phyloP scores from a whole-genome alignment of 2,797 vertebrate species.

The Platalea minor region DNA sequence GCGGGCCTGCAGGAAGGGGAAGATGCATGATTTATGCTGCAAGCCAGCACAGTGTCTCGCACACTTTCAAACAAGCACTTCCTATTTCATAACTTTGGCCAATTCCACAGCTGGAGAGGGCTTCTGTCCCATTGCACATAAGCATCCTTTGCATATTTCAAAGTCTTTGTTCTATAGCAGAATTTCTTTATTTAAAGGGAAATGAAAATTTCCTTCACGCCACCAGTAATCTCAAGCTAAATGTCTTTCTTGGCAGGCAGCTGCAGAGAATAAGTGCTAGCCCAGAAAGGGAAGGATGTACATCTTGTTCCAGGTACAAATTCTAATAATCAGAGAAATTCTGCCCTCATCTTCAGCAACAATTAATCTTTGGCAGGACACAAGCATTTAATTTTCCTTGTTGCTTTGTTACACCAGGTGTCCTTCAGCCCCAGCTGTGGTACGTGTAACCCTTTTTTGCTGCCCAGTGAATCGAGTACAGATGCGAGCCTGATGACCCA shows the following conservation, averaged over 20 bases:
- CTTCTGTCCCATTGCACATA: not conserved
- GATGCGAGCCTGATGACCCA: not conserved
- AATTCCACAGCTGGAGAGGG: conserved; percentile 35
- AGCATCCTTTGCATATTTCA: not conserved
- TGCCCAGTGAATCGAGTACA: not conserved
- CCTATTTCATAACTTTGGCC: conserved; percentile 23
- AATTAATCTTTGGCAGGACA: not conserved
- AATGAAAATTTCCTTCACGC: not conserved
- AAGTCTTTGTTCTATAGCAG: not conserved
- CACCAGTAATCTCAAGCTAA: not conserved
- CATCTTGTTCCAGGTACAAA: not conserved
- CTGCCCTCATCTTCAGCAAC: not conserved
- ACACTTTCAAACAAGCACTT: conserved; percentile 38
- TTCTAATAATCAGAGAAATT: not conserved
- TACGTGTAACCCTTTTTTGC: not conserved
- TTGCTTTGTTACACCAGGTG: not conserved
- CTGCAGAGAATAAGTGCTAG: not conserved
- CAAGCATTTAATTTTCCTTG: not conserved
- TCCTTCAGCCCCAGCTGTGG: not conserved
- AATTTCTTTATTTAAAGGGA: not conserved
- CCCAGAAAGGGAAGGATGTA: not conserved
- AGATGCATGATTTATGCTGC: not conserved
- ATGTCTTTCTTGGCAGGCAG: not conserved
- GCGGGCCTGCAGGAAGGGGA: conserved; percentile 40
- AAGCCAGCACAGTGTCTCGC: not conserved